Base-by-base conservation (phyloP, 1,140 invertebrate genomes). In the Polyergus mexicanus region DNA sequence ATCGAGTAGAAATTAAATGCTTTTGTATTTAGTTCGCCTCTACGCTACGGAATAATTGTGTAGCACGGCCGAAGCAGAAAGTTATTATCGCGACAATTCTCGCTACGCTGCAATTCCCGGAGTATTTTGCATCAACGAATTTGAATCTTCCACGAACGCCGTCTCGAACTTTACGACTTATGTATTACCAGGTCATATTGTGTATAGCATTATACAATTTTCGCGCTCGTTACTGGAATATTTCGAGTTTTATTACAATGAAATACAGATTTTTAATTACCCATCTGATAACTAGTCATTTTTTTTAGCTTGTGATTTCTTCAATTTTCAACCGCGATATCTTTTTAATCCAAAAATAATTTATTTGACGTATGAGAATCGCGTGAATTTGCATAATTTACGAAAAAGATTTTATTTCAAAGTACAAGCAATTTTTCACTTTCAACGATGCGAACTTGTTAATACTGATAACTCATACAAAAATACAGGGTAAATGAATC, bases 61-160 rank as follows among this genome's bases (percentile, higher is more conserved):
- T 74, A 74, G 38, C 68, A 19, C 35, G 68, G 68, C 68, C 68
- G 38, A 60, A 60, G 74, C 44, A 62, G 84, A 51, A 77, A 77
- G 63, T 87, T 87, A 68, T 87, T 87, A 87, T 85, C 85, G 85
- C 78, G 60, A 86, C 85, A 75, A 84, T 86, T 86, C 69, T 72
- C 85, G 69, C 44, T 44, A 68, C 68, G 2, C 77, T 28, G 62
- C 84, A 86, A 87, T 87, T 87, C 84, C 41, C 63, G 16, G 44
- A 66, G 72, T 60, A 71, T 86, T 87, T 78, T 83, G 63, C 86
- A 71, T 71, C 35, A 56, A 19, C 47, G 72, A 77, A 41, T 44
- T 54, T 44, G 81, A 84, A 77, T 84, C 81, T 65, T 84, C 81
- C 47, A n/a, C 54, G 66, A 69, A 35, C 66, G 65, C 51, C 51